phyloP scores from a whole-genome alignment of 2,797 vertebrate genomes.

The Hapalemur alaotrensis region DNA sequence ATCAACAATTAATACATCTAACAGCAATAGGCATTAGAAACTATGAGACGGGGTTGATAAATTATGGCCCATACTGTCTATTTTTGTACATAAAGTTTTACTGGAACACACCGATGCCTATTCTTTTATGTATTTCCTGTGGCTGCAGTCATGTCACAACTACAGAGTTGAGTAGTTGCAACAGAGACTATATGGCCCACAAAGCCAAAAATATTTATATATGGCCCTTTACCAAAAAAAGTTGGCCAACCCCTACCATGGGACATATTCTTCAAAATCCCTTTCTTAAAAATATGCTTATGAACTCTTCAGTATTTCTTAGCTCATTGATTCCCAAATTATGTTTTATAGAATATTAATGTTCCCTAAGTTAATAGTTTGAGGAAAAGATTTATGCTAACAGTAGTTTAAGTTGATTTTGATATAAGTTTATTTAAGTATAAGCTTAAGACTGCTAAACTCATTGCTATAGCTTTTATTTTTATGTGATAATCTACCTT shows the following conservation, averaged over 20 bases:
- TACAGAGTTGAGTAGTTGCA: slow-evolving; percentile 20
- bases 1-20: background rate
- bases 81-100: slow-evolving; percentile 47
- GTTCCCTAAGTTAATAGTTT: slow-evolving; percentile 46
- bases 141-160: background rate
- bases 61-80: background rate
- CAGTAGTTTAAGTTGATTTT: slow-evolving; percentile 50
- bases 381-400: slow-evolving; percentile 36
- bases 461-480: slow-evolving; percentile 75
- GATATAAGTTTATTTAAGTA: slow-evolving; percentile 53
- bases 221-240: background rate
- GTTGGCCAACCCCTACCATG: background rate
- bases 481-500: slow-evolving; percentile 76
- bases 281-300: background rate
- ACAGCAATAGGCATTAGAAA: slow-evolving; percentile 37
- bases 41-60: slow-evolving; percentile 20
- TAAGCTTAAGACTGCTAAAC: slow-evolving; percentile 62
- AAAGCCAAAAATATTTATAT: slow-evolving; percentile 26
- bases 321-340: background rate
- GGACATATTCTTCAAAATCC: background rate
- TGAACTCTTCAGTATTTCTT: slow-evolving; percentile 33
- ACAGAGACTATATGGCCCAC: background rate
- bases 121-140: background rate
- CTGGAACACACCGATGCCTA: background rate
- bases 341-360: slow-evolving; percentile 38